These are phyloP conservation scores for Smittia sp. DNA, from an alignment of 2,888 invertebrate species.

Conservation along the genomic window DNA sequence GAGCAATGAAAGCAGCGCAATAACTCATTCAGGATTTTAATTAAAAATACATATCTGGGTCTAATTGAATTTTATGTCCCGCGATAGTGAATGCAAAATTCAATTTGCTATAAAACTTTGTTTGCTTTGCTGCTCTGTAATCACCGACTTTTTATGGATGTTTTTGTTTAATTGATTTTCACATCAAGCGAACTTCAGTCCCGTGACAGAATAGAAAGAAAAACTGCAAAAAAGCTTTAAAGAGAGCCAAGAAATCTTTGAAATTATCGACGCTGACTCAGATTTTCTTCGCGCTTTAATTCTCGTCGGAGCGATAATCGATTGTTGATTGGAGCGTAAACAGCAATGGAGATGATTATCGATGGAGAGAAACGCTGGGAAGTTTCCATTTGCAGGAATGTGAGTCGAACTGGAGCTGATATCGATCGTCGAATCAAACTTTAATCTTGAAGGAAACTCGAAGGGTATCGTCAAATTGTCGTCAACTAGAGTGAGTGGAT, in stretches of 20 bases:
- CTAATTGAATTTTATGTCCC: constrained; percentile 35
- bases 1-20: not conserved
- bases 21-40: not conserved
- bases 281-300: constrained; percentile 32
- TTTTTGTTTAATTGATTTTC: constrained; percentile 40
- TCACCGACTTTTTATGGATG: constrained; percentile 30
- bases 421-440: too few relatives aligned
- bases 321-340: constrained; percentile 22
- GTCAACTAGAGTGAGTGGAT: too few relatives aligned
- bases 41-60: constrained; percentile 34
- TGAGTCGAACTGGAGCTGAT: too few relatives aligned
- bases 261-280: constrained; percentile 10
- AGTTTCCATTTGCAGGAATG: not conserved
- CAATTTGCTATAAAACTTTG: constrained; percentile 38
- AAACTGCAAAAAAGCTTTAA: not conserved
- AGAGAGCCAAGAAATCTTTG: not conserved
- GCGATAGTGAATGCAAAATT: constrained; percentile 29
- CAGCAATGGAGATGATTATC: constrained; percentile 15
- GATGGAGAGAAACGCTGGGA: not conserved
- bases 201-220: constrained; percentile 36
- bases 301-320: constrained; percentile 25
- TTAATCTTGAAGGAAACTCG: too few relatives aligned
- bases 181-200: not conserved
- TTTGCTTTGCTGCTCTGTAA: constrained; percentile 24
- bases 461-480: too few relatives aligned